These are phyloP conservation scores for Eurystomus gularis DNA, from an alignment of 2,113 vertebrate genomes.

Conservation along the genomic window DNA sequence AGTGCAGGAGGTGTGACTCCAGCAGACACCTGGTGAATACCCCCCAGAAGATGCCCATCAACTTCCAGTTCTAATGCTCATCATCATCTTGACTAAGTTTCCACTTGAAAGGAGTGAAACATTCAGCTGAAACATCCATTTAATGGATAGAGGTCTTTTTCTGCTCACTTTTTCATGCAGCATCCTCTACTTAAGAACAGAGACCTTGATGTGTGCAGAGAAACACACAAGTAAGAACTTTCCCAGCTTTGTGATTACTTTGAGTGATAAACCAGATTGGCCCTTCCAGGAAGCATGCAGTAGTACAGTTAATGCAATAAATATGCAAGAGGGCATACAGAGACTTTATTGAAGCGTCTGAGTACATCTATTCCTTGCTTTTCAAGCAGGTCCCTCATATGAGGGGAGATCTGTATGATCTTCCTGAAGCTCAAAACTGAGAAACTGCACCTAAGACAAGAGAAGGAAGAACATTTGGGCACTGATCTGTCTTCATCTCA, in stretches of 20 bases:
- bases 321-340: fast-evolving
- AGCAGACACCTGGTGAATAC: not conserved
- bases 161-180: not conserved
- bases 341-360: not conserved
- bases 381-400: not conserved
- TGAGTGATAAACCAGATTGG: not conserved
- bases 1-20: not conserved
- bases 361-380: not conserved
- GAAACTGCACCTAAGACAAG: not conserved
- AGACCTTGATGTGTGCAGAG: not conserved
- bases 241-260: not conserved
- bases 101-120: not conserved
- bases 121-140: not conserved
- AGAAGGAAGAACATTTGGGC: not conserved
- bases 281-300: not conserved
- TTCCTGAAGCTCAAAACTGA: not conserved
- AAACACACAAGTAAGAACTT: not conserved
- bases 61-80: not conserved
- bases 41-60: not conserved
- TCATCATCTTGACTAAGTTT: not conserved
- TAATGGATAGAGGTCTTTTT: not conserved
- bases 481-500: not conserved
- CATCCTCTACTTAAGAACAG: not conserved
- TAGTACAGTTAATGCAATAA: not conserved
- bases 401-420: not conserved